Conservation (phyloP, 2,797 vertebrate species). For the Martes flavigula region DNA sequence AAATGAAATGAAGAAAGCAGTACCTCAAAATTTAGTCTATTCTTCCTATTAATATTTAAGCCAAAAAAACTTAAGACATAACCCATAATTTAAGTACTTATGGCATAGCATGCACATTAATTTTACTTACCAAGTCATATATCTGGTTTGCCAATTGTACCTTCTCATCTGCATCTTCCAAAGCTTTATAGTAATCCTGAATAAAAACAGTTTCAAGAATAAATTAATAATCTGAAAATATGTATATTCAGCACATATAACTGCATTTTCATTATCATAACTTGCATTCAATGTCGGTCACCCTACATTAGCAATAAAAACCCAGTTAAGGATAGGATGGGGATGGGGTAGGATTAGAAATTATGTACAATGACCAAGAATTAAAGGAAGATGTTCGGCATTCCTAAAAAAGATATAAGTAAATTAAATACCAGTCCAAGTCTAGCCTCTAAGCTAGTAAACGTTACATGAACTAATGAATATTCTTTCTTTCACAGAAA, state of each 20-base stretch:
- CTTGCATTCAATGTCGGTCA: not conserved
- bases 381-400: constrained; percentile 21
- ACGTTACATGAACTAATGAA: not conserved
- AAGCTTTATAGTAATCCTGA: constrained; percentile 98
- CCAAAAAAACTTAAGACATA: not conserved
- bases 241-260: not conserved
- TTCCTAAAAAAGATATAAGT: not conserved
- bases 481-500: constrained; percentile 1
- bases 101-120: not conserved
- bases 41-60: not conserved
- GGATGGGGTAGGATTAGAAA: not conserved
- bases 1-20: not conserved
- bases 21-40: constrained; percentile 19
- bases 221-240: constrained; percentile 29
- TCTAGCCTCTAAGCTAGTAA: not conserved
- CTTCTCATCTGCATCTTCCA: constrained; percentile 99
- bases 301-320: not conserved
- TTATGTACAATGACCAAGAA: not conserved
- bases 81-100: constrained; percentile 8
- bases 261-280: not conserved
- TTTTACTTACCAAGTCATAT: constrained; percentile 96
- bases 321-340: not conserved
- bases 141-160: constrained; percentile 99
- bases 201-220: constrained; percentile 64
- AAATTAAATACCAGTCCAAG: not conserved